Evolutionary conservation across 2,797 vertebrate genomes (phyloP), one percentile per base, ranked within the genome.

Genomic region (Tangara arthus): DNA sequence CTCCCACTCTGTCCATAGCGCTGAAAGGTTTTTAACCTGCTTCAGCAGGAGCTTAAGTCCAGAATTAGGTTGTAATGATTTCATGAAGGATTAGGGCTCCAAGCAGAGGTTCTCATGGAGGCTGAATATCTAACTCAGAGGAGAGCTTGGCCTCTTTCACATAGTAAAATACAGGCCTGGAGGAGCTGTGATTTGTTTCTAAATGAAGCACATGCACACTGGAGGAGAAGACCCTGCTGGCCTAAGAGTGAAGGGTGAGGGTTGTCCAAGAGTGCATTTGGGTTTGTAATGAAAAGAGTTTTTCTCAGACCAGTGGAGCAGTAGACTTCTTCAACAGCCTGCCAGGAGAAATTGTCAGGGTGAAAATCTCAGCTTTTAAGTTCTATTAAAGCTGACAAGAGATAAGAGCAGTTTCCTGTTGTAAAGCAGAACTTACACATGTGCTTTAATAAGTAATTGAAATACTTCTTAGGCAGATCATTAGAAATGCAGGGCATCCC

Each of bases 271-370:
- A 75, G 42, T 46, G 18, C 50, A 6, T 72, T 76, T 88, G 55
- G 35, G 16, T 72, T 87, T 94, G 66, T 59, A 66, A 72, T 79
- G 49, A 70, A 70, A 82, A 47, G 61, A 82, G 61, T 28, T 81
- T 89, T 79, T 79, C 86, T 82, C 93, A 76, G 82, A 66, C 44
- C 88, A 90, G 7, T 68, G 73, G 70, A 94, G 88, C 86, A 82
- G 59, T 6, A 44, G 89, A 32, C 55, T 69, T 49, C 59, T 90
- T 77, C 63, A 88, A 21, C 77, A 65, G 80, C 50, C 70, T 89
- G 75, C 50, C 82, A 88, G 65, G 69, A 82, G 60, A 77, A 82
- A 35, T 12, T 1, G 0, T 61, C 73, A 90, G 66, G 52, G 52
- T 79, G 66, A 87, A 79, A 95, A 86, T 50, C 56, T 16, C 26